phyloP scores from a whole-genome alignment of 2,888 invertebrate genomes.

The Colletes collaris region DNA sequence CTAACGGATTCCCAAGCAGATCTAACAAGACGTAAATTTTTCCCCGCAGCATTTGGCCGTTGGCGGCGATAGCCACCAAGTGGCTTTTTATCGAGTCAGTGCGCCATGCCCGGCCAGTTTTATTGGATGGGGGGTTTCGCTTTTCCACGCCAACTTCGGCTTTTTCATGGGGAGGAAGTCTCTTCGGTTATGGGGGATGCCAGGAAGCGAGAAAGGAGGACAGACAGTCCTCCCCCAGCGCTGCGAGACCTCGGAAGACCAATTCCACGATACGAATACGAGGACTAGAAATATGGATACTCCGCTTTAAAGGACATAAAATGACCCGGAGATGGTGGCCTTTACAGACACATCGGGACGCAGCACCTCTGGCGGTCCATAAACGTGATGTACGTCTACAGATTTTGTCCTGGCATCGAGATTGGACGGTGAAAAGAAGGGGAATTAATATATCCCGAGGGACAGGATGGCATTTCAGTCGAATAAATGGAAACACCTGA shows the following conservation, averaged over 20 bases:
- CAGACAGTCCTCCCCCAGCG: conserved; percentile 35
- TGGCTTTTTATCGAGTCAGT: conserved; percentile 76
- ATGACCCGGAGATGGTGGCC: conserved; percentile 76
- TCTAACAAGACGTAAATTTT: conserved; percentile 66
- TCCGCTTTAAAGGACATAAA: conserved; percentile 77
- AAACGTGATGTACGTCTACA: conserved; percentile 75
- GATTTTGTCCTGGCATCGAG: conserved; percentile 70
- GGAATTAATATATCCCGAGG: conserved; percentile 37
- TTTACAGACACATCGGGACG: conserved; percentile 69
- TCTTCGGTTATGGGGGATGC: conserved; percentile 39
- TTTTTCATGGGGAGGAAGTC: conserved; percentile 57
- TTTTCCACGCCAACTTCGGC: conserved; percentile 57
- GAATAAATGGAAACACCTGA: conserved; percentile 10
- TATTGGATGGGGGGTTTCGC: conserved; percentile 65
- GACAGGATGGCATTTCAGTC: conserved; percentile 41
- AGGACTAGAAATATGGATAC: conserved; percentile 77
- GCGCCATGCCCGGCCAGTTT: conserved; percentile 69
- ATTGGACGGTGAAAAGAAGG: conserved; percentile 61
- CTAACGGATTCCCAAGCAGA: conserved; percentile 40
- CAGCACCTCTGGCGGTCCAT: conserved; percentile 74
- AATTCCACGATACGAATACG: conserved; percentile 75
- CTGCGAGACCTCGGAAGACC: conserved; percentile 75
- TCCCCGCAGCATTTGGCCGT: conserved; percentile 53
- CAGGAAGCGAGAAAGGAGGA: conserved; percentile 39
- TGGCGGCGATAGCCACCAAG: conserved; percentile 71